Conservation (phyloP, 37 sponge, comb jelly and placozoan genomes). For the Hormiphora californensis region DNA sequence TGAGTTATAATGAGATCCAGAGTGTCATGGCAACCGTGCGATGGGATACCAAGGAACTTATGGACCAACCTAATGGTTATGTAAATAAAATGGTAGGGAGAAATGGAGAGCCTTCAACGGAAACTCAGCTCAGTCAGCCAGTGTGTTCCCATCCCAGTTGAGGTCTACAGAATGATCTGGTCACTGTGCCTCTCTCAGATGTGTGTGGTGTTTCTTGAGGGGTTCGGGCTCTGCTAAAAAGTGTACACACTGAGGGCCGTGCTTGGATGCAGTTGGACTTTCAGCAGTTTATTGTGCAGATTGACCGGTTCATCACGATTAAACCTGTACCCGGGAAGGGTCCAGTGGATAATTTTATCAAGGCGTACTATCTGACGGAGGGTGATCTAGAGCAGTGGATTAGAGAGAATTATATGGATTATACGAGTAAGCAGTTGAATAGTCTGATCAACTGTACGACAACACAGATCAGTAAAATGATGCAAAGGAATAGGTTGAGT, state of each 20-base stretch:
- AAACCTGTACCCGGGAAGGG: conserved; percentile 53
- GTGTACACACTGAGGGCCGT: conserved; percentile 60
- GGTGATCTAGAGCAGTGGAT: conserved; percentile 74
- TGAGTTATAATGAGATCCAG: conserved; percentile 58
- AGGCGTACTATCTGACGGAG: conserved; percentile 87
- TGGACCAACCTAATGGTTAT: conserved; percentile 81
- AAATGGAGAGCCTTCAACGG: conserved; percentile 37
- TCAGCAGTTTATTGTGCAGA: conserved; percentile 78
- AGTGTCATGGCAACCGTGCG: conserved; percentile 69
- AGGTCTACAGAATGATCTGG: conserved; percentile 47
- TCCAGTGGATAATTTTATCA: conserved; percentile 85
- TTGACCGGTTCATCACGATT: conserved; percentile 66
- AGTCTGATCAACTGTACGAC: conserved; percentile 66
- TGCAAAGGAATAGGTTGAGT: conserved; percentile 63
- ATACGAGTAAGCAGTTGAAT: conserved; percentile 72
- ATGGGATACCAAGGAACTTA: conserved; percentile 87
- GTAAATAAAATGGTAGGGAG: conserved; percentile 61
- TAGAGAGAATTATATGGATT: conserved; percentile 71
- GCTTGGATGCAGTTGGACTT: conserved; percentile 97
- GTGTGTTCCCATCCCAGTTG: conserved; percentile 31
- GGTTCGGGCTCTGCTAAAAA: conserved; percentile 37
- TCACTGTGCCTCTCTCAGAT: not conserved
- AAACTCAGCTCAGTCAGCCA: conserved; percentile 3
- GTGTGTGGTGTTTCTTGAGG: conserved; percentile 31
- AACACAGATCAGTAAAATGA: conserved; percentile 65